Evolutionary conservation across 2,797 vertebrate species (phyloP), one percentile per base, ranked within the genome.

Genomic region (Morelia viridis): DNA sequence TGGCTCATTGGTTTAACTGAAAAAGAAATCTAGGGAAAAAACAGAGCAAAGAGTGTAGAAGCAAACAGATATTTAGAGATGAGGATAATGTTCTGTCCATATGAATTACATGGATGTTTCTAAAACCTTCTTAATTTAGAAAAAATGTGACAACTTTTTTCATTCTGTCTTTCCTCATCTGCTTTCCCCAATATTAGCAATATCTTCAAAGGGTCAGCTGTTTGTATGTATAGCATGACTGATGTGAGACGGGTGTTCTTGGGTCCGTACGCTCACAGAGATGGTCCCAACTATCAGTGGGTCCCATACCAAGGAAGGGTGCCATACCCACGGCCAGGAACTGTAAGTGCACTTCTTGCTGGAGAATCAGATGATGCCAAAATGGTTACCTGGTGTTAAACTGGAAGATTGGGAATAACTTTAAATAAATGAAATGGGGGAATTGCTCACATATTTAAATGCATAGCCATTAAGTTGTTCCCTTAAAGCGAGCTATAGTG

Each of bases 211-310:
- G 99, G 99, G 2, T 99, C 99, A 26, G 99, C 99, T 0, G 99
- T 99, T 86, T 99, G 99, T 19, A 98, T 99, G 98, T 99, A 99
- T 96, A 99, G 98, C 97, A 99, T 99, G 99, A 97, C 98, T 0
- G 99, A 99, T 84, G 98, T 99, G 85, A 97, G 99, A 91, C 98
- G 99, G 94, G 99, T 99, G 0, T 99, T 99, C 95, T 97, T 99
- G 50, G 99, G 99, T 56, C 99, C 99, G 1, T 99, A 99, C 0
- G 99, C 99, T 80, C 99, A 99, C 93, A 97, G 99, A 95, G 99
- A 99, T 85, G 99, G 99, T 17, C 99, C 99, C 2, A 99, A 98
- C 96, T 99, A 99, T 93, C 99, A 99, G 93, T 99, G 99, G 99
- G 98, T 99, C 56, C 99, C 99, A 26, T 99, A 98, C 95, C 98